Evolutionary conservation across 2,113 vertebrate genomes (phyloP).

Genomic region (Noturus placidus): DNA sequence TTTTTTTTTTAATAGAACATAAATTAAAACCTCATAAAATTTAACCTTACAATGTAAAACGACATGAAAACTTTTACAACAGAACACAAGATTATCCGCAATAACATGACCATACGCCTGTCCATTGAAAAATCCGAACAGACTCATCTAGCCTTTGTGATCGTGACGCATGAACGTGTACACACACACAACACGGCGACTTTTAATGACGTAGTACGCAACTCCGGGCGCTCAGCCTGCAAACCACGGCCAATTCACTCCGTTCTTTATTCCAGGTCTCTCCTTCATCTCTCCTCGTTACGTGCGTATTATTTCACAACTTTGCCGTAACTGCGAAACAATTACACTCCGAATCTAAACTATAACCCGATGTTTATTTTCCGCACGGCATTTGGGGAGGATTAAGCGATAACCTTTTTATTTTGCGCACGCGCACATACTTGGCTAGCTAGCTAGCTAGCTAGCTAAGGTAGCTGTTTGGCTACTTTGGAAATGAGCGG

Average conservation of each 20-base stretch:
- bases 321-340: too few relatives aligned
- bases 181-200: neutral
- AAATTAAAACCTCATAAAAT: too few relatives aligned
- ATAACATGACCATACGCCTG: too few relatives aligned
- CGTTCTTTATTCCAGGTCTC: neutral
- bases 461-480: too few relatives aligned
- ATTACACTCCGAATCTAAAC: too few relatives aligned
- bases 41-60: too few relatives aligned
- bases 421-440: neutral
- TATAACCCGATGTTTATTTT: neutral
- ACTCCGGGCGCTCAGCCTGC: neutral
- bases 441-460: neutral
- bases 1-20: too few relatives aligned
- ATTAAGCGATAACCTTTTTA: neutral
- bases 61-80: too few relatives aligned
- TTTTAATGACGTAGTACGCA: slow-evolving; percentile 13
- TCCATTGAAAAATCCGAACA: too few relatives aligned
- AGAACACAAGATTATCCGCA: too few relatives aligned
- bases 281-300: neutral
- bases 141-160: too few relatives aligned
- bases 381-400: neutral
- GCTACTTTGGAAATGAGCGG: neutral
- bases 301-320: neutral
- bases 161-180: neutral
- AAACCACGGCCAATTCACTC: neutral